Conservation (phyloP, 2,113 vertebrate genomes). For the Todiramphus saurophagus region DNA sequence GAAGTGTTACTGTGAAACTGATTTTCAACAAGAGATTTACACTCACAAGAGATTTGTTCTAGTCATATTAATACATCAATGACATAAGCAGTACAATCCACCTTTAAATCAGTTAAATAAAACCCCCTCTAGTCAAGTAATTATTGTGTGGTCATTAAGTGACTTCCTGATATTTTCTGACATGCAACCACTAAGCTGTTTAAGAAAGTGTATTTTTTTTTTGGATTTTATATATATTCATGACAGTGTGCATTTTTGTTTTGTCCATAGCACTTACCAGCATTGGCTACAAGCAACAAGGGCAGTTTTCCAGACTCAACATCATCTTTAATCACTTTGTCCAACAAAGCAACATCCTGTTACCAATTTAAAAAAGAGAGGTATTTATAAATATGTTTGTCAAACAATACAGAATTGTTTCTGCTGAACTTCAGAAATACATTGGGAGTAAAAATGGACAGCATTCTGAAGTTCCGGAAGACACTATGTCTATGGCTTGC, state of each 20-base stretch:
- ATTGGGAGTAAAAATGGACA: neutral
- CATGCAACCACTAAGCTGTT: neutral
- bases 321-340: slow-evolving; percentile 93
- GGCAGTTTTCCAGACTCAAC: slow-evolving; percentile 86
- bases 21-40: neutral
- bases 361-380: neutral
- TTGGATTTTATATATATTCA: neutral
- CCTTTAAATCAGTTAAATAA: neutral
- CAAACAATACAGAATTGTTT: neutral
- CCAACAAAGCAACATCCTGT: slow-evolving; percentile 93
- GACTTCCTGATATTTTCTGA: neutral
- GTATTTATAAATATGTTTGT: neutral
- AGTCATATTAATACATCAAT: neutral
- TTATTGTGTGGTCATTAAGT: neutral
- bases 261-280: slow-evolving; percentile 78
- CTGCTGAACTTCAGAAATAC: neutral
- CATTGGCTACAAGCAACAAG: slow-evolving; percentile 90
- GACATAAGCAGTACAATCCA: neutral
- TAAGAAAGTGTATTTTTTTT: neutral
- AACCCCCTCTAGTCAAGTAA: neutral
- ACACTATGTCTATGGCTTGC: neutral
- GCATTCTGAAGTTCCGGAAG: neutral
- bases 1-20: neutral
- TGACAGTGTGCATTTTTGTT: neutral
- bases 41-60: neutral